phyloP scores from a whole-genome alignment of 1,140 invertebrate genomes.

The Drosophila simulans region DNA sequence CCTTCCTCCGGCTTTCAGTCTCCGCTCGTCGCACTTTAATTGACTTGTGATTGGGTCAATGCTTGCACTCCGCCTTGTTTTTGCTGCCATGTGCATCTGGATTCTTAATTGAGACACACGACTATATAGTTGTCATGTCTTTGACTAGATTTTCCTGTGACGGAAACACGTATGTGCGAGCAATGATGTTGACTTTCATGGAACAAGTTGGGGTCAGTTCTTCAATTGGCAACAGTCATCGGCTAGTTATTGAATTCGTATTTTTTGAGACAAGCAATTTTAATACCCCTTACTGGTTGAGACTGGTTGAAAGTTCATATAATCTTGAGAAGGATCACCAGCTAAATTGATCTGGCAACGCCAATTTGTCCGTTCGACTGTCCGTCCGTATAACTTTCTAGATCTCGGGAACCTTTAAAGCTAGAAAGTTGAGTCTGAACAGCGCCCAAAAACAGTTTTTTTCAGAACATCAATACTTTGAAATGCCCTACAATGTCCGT shows the following conservation, averaged over 20 bases:
- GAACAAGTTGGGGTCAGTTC: conserved; percentile 13
- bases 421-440: no score
- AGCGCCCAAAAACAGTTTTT: no score
- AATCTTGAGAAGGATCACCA: no score
- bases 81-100: conserved; percentile 21
- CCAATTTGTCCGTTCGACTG: no score
- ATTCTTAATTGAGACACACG: conserved; percentile 44
- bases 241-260: conserved; percentile 8
- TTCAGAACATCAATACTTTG: no score
- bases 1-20: conserved; percentile 6
- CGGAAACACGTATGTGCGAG: conserved; percentile 23
- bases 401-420: no score
- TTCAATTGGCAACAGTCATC: conserved; percentile 27
- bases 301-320: no score
- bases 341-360: no score
- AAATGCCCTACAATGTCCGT: neutral
- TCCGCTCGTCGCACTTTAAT: conserved; percentile 55
- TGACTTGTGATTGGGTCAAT: conserved; percentile 59
- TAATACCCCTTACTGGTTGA: neutral
- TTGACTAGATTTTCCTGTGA: conserved; percentile 23
- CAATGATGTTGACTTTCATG: conserved; percentile 6
- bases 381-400: no score
- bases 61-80: conserved; percentile 42
- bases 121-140: conserved; percentile 9
- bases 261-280: neutral